Evolutionary conservation across 2,113 vertebrate genomes (phyloP).

Genomic region (Cyprinodon tularosa): DNA sequence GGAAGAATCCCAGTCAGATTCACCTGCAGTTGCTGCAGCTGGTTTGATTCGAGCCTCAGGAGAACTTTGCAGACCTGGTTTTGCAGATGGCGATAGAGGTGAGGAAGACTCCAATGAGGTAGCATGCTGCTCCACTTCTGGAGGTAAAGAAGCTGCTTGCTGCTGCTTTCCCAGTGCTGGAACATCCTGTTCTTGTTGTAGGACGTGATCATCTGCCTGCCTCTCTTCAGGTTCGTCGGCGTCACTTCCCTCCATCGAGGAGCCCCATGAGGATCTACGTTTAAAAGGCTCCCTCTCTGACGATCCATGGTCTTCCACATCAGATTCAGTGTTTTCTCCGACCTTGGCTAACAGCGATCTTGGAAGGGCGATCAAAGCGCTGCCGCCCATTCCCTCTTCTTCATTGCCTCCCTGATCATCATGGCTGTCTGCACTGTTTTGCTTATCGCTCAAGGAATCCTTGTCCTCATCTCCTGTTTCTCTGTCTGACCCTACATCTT

Average conservation of each 20-base stretch:
- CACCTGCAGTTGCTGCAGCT: conserved; percentile 12
- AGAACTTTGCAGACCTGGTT: neutral
- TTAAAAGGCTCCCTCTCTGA: conserved; percentile 14
- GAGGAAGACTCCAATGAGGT: conserved; percentile 46
- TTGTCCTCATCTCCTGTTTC: conserved; percentile 26
- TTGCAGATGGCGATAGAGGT: conserved; percentile 1
- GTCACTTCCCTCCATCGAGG: conserved; percentile 57
- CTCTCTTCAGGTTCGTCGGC: conserved; percentile 23
- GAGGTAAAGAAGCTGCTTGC: conserved; percentile 8
- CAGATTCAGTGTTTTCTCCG: conserved; percentile 2
- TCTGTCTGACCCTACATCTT: conserved; percentile 29
- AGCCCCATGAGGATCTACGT: conserved; percentile 66
- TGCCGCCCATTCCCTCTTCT: neutral
- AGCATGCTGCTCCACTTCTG: conserved; percentile 18
- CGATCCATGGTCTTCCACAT: conserved; percentile 26
- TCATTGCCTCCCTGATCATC: conserved; percentile 36
- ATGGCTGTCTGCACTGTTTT: conserved; percentile 19
- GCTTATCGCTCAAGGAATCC: conserved; percentile 31
- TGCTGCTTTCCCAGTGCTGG: conserved; percentile 5
- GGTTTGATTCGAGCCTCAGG: conserved; percentile 10
- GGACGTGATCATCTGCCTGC: conserved; percentile 8
- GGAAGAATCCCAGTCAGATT: conserved; percentile 62
- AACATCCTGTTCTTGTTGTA: conserved; percentile 20
- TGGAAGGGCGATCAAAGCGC: conserved; percentile 13
- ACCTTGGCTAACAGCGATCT: neutral